Percentiles rank a stretch among this genome's conserved stretches.
Evolutionary conservation across 37 sponge, comb jelly and placozoan species (phyloP).

Genomic region (Crambe crambe): DNA sequence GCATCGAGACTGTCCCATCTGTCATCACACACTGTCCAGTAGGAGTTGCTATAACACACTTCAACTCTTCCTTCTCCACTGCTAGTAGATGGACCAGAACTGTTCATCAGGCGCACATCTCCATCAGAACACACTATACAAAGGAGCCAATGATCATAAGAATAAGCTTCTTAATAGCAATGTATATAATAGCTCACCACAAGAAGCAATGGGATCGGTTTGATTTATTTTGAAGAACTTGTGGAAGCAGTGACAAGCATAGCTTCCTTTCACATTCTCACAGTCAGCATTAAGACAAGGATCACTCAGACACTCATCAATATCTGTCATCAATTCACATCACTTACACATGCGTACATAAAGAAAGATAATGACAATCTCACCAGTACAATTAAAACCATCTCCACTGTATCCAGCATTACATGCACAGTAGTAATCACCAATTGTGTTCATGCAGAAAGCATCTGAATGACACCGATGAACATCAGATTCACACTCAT

Average conservation of each 20-base stretch:
- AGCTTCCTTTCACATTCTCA: constrained; percentile 8
- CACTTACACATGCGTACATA: neutral
- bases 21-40: constrained; percentile 32
- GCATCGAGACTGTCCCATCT: constrained; percentile 25
- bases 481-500: constrained; percentile 24
- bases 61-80: constrained; percentile 27
- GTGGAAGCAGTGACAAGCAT: neutral
- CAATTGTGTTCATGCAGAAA: constrained; percentile 19
- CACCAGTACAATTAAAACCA: constrained; percentile 13
- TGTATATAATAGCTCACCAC: neutral
- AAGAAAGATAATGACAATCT: neutral
- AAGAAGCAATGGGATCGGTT: neutral
- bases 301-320: constrained; percentile 2
- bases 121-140: constrained; percentile 27
- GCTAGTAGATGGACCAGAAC: neutral
- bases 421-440: constrained; percentile 27
- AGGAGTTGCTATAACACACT: constrained; percentile 5
- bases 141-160: neutral
- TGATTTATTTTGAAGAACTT: neutral
- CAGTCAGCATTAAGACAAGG: constrained; percentile 8
- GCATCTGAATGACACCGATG: constrained; percentile 14
- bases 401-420: constrained; percentile 41
- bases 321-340: neutral
- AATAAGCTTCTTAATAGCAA: neutral
- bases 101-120: constrained; percentile 25